Base-by-base conservation (phyloP, 2,888 invertebrate genomes). In the Norana najaformis region DNA sequence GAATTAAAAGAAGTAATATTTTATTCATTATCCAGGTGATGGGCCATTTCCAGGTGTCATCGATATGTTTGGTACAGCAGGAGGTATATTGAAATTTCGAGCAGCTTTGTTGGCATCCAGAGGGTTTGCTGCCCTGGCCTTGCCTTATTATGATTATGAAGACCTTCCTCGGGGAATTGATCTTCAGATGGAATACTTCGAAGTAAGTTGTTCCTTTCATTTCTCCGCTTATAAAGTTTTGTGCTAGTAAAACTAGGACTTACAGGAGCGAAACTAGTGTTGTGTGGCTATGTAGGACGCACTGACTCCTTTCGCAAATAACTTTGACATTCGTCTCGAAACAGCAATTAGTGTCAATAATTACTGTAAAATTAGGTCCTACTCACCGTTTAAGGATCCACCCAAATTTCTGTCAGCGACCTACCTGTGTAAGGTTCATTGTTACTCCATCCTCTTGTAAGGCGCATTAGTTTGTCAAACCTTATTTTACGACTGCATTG, bases 1-100 rank as follows among this genome's bases (percentile, higher is more conserved):
- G 37, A 18, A 20, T 83, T 53, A 35, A 36, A 88, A 13, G 13
- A 38, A 88, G 6, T 37, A 34, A 13, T 88, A 88, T 90, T 88
- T 16, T 90, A 16, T 37, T 89, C 90, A 93, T 92, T 92, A 92
- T 34, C 23, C 91, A 92, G 93, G 93, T 91, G 89, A 91, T 1
- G 93, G 93, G 2, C 93, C 93, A 34, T 93, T 92, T 89, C 93
- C 93, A 20, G 93, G 93, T 11, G 92, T 94, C 0, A 92, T 94
- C 89, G 94, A 94, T 90, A 89, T 94, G 91, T 94, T 93, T 91
- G 94, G 94, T 0, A 91, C 92, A n/a, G 93, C 92, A 3, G 94
- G 94, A 8, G 94, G 94, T 2, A 34, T 93, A 8, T 90, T 93
- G 35, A 93, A 94, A 89, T 92, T 90, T 90, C 92, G 94, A 23